Conservation (phyloP, 2,113 vertebrate species). For the Pluvianellus socialis region DNA sequence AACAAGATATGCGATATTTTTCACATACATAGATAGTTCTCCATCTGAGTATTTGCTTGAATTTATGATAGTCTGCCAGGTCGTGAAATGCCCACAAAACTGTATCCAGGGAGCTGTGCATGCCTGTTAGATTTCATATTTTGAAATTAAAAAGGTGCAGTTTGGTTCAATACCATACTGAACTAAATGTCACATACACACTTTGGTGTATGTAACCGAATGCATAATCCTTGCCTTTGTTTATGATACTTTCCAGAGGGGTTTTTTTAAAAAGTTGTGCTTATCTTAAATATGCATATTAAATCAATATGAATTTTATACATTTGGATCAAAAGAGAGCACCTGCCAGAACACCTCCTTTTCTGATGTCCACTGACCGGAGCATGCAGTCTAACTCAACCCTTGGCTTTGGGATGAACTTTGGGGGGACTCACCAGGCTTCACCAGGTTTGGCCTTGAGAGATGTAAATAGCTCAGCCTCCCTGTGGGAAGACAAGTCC, state of each 20-base stretch:
- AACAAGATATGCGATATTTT: background rate
- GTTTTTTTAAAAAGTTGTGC: background rate
- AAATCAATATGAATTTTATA: background rate
- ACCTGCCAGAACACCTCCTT: background rate
- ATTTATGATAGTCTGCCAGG: background rate
- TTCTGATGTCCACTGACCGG: background rate
- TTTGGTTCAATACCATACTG: background rate
- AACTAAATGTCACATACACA: background rate
- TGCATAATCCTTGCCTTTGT: background rate
- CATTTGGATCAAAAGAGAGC: background rate
- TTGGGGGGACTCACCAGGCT: background rate
- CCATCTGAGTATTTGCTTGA: background rate
- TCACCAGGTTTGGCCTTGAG: background rate
- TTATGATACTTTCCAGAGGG: background rate
- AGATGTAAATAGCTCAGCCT: background rate
- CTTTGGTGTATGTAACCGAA: background rate
- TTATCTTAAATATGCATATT: background rate
- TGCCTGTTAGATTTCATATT: background rate
- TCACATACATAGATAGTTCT: background rate
- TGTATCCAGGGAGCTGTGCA: background rate
- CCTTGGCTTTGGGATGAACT: background rate
- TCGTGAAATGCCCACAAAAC: background rate
- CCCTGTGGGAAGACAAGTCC: background rate
- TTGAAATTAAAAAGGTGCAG: background rate
- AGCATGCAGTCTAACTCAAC: background rate